phyloP scores from a whole-genome alignment of 2,888 invertebrate genomes.

The Hypena proboscidalis region DNA sequence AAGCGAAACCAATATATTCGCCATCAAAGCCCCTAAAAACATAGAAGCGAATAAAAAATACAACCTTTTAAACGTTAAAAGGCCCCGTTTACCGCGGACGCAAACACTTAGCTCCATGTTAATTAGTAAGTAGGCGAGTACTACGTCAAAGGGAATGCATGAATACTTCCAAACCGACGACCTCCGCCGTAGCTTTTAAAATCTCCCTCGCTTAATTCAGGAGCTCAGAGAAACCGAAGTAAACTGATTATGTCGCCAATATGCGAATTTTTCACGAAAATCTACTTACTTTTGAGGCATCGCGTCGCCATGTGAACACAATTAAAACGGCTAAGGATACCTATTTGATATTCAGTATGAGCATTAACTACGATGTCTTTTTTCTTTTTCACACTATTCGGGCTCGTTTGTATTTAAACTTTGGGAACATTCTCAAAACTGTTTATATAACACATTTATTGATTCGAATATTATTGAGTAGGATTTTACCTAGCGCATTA shows the following conservation, averaged over 20 bases:
- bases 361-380: constrained; percentile 18
- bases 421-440: no score
- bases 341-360: constrained; percentile 24
- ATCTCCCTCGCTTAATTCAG: constrained; percentile 76
- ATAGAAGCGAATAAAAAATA: constrained; percentile 67
- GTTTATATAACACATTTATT: no score
- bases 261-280: constrained; percentile 71
- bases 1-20: constrained; percentile 74
- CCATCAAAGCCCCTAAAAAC: constrained; percentile 78
- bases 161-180: constrained; percentile 80
- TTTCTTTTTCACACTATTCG: background rate
- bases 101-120: constrained; percentile 83
- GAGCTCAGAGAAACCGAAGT: constrained; percentile 79
- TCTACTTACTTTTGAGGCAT: constrained; percentile 52
- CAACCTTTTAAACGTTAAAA: constrained; percentile 82
- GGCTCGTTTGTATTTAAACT: background rate
- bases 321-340: constrained; percentile 34
- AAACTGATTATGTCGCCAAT: constrained; percentile 80
- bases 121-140: constrained; percentile 83
- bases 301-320: constrained; percentile 34
- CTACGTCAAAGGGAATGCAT: constrained; percentile 85
- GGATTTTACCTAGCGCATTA: no score
- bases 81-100: constrained; percentile 83
- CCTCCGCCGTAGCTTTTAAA: constrained; percentile 81
- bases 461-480: no score